Base-by-base conservation (phyloP, 2,888 invertebrate genomes). In the Lamellibrachia satsuma region DNA sequence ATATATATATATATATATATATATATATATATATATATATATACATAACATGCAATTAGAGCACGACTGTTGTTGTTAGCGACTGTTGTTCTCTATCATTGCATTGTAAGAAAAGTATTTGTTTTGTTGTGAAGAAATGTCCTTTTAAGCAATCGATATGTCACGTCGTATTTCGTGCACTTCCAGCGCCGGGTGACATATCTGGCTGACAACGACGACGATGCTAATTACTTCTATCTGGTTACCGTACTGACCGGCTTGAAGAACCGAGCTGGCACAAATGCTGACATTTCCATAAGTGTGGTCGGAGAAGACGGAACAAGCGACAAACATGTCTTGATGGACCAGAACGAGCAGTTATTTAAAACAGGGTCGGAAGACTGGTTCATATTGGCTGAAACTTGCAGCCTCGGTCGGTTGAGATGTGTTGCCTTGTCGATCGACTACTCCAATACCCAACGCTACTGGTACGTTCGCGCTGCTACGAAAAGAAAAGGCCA, bases 351-450 rank as follows among this genome's bases (percentile, higher is more conserved):
- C 11, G 11, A 22, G 75, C 11, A 6, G 6, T 22, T 75, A 4
- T 75, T 75, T 75, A 75, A 75, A 2, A 75, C 95, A 8, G 96
- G 95, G 0, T 94, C 93, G n/a, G 95, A 95, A 93, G 95, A 95
- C 92, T 95, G 95, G 95, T 95, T 95, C 93, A 92, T 95, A 39
- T 55, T 96, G 57, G 95, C 95, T 7, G 95, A 95, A 7, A 93
- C 93, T 6, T n/a, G 92, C 4, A 93, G 93, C 51, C 93, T 96
- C 7, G 95, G 96, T 11, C 93, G 94, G 6, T 92, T 96, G 7
- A 90, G 93, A 52, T 93, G 94, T 52, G 93, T 95, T 7, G 93
- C 94, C 15, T 91, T 96, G 0, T 96, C 95, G 95, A 95, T 95
- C 93, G 95, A 95, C 92, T 95, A 95, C 92, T 92, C 94, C 9